Conservation (phyloP, 2,797 vertebrate species). For the Fundulus diaphanus region DNA sequence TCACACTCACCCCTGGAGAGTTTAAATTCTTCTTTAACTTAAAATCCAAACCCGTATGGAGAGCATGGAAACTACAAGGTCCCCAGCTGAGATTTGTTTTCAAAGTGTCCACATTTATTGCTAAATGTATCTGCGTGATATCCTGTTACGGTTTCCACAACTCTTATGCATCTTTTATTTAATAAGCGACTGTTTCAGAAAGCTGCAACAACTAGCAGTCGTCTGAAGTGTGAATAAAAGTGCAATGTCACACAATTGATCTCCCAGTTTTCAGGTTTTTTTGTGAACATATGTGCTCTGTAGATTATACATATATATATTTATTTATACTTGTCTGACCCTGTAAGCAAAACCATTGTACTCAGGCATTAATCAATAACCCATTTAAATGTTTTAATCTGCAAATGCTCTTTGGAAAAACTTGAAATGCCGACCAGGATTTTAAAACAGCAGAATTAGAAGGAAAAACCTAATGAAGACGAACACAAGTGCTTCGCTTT, state of each 20-base stretch:
- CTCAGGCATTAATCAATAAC: constrained; percentile 22
- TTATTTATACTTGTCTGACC: background rate
- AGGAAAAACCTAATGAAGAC: constrained; percentile 13
- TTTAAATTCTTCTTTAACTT: too few species aligned
- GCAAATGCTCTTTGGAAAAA: constrained; percentile 11
- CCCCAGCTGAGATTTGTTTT: background rate
- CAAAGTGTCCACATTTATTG: background rate
- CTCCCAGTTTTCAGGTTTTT: background rate
- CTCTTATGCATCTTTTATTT: constrained; percentile 6
- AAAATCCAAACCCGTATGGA: background rate
- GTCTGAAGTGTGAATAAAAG: background rate
- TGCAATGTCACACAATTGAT: background rate
- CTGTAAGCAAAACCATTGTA: constrained; percentile 3
- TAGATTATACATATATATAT: background rate
- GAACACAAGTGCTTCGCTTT: constrained; percentile 24
- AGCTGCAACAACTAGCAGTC: background rate
- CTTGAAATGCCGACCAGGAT: constrained; percentile 6
- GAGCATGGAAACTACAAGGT: background rate
- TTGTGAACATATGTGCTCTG: background rate
- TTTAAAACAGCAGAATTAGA: background rate
- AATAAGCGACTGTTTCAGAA: background rate
- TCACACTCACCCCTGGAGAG: too few species aligned
- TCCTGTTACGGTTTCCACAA: background rate
- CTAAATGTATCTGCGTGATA: background rate
- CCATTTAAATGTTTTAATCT: constrained; percentile 26